phyloP scores from a whole-genome alignment of 92 coral and sea anemone species.

The Muricea muricata region DNA sequence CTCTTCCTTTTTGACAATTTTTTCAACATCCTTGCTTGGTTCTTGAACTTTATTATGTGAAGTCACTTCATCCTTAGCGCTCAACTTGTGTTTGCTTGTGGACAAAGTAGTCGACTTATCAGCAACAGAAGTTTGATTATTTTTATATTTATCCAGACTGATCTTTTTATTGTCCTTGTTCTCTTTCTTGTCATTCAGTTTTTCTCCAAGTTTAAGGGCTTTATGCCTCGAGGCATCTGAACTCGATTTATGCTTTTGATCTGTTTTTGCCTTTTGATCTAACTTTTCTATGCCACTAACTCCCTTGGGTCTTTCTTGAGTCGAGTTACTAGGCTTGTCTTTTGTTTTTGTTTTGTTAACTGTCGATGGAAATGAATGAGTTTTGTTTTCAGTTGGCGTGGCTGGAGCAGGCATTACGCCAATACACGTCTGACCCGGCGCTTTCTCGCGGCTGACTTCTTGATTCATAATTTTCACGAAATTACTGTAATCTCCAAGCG shows the following conservation, averaged over 20 bases:
- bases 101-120: slow-evolving; percentile 10
- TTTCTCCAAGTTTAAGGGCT: not conserved
- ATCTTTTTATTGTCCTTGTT: not conserved
- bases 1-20: slow-evolving; percentile 1
- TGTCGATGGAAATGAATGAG: not conserved
- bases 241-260: slow-evolving; percentile 9
- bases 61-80: not conserved
- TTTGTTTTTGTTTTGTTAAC: not conserved
- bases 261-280: not conserved
- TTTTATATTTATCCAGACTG: slow-evolving; percentile 19
- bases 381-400: slow-evolving; percentile 18
- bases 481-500: not conserved
- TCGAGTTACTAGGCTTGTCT: not conserved
- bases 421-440: slow-evolving; percentile 20
- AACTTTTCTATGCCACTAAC: not conserved
- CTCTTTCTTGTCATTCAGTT: slow-evolving; percentile 4
- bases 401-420: slow-evolving; percentile 21
- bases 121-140: slow-evolving; percentile 12
- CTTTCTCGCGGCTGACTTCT: not conserved
- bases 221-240: slow-evolving; percentile 17
- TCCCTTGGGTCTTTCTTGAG: slow-evolving; percentile 17
- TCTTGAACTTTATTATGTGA: not conserved
- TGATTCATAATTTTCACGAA: slow-evolving; percentile 22
- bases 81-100: not conserved
- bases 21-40: not conserved